phyloP scores from a whole-genome alignment of 2,888 invertebrate genomes.

The Pogonocherus hispidulus region DNA sequence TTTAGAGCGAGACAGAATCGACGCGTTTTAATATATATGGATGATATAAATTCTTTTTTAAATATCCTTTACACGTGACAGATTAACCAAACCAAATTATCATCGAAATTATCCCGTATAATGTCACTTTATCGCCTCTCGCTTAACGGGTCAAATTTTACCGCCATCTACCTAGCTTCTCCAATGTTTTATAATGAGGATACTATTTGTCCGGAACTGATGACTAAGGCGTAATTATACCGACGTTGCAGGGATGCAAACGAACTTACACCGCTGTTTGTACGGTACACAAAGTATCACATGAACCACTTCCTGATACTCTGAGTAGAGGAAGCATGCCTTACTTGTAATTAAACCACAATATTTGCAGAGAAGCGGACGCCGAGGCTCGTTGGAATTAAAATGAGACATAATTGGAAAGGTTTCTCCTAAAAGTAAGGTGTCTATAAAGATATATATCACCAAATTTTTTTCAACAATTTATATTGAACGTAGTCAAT shows the following conservation, averaged over 20 bases:
- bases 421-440: background rate
- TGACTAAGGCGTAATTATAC: background rate
- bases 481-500: too few species aligned
- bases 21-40: too few species aligned
- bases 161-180: too few species aligned
- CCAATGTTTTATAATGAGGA: background rate
- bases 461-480: too few species aligned
- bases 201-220: background rate
- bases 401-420: background rate
- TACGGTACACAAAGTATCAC: constrained; percentile 27
- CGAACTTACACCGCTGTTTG: constrained; percentile 14
- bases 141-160: too few species aligned
- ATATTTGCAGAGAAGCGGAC: constrained; percentile 28
- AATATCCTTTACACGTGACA: too few species aligned
- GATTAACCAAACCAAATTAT: too few species aligned
- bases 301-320: constrained; percentile 17
- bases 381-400: background rate
- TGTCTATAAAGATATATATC: too few species aligned
- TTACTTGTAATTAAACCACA: constrained; percentile 33
- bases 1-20: too few species aligned
- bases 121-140: too few species aligned
- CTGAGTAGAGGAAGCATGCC: constrained; percentile 15
- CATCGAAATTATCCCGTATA: too few species aligned
- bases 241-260: background rate
- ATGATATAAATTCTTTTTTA: too few species aligned